Evolutionary conservation across 2,888 invertebrate genomes (phyloP).

Genomic region (Colletes collaris): DNA sequence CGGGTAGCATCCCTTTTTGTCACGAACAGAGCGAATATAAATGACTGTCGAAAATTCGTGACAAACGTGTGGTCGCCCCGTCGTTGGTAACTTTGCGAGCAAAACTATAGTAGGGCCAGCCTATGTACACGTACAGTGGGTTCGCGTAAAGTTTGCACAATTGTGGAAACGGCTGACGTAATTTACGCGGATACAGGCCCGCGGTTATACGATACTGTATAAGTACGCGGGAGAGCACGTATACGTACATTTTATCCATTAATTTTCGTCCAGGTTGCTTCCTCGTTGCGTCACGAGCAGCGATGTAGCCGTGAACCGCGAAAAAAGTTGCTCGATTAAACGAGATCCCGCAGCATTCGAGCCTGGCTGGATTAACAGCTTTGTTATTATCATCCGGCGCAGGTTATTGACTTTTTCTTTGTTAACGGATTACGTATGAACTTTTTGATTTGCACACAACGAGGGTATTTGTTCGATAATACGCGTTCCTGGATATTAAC

Average conservation of each 20-base stretch:
- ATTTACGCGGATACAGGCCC: slow-evolving; percentile 65
- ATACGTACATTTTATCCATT: slow-evolving; percentile 67
- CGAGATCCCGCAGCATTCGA: slow-evolving; percentile 50
- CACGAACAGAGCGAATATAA: slow-evolving; percentile 38
- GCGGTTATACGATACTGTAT: slow-evolving; percentile 60
- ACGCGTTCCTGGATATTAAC: slow-evolving; percentile 41
- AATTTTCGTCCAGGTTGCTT: slow-evolving; percentile 71
- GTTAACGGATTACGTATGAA: slow-evolving; percentile 47
- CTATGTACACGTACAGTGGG: slow-evolving; percentile 18
- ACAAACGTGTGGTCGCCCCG: slow-evolving; percentile 49
- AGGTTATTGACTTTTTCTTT: slow-evolving; percentile 38
- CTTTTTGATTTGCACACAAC: slow-evolving; percentile 40
- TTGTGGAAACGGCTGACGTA: slow-evolving; percentile 63
- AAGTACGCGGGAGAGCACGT: slow-evolving; percentile 54
- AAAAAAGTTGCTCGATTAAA: slow-evolving; percentile 68
- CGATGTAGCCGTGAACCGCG: slow-evolving; percentile 62
- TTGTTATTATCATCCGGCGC: slow-evolving; percentile 49
- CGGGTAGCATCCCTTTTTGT: slow-evolving; percentile 28
- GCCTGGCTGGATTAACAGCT: slow-evolving; percentile 51
- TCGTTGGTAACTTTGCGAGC: slow-evolving; percentile 54
- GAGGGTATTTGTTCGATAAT: slow-evolving; percentile 53
- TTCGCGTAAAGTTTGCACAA: slow-evolving; percentile 58
- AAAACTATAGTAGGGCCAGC: slow-evolving; percentile 54
- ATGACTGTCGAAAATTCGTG: slow-evolving; percentile 63
- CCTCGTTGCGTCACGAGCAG: slow-evolving; percentile 67